Base-by-base conservation (phyloP, 2,797 vertebrate genomes). In the Peromyscus melanophrys region DNA sequence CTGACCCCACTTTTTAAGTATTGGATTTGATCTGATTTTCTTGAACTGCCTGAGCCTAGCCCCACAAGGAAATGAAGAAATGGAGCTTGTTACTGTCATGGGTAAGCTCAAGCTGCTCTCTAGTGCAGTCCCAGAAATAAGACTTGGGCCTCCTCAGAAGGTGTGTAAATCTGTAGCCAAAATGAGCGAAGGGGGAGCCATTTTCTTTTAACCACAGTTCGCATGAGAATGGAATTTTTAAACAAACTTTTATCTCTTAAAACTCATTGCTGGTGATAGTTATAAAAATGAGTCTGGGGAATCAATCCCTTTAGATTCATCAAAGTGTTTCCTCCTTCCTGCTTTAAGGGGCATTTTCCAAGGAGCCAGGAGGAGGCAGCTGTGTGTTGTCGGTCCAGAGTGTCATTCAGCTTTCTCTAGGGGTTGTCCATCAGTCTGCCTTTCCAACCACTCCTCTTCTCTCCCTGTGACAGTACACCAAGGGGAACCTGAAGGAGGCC, bases 131-230 rank as follows among this genome's bases (percentile, higher is more conserved):
- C 73, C 69, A 87, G 91, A 97, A 97, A 95, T 96, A 94, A 97
- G 96, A 71, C 49, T 40, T 3, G 40, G 67, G 17, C 82, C 25
- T 75, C 34, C 65, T 96, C 92, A 85, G 95, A 96, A 96, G 40
- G 95, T 88, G 94, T 96, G 89, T 98, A 97, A 97, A 97, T 97
- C 96, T 97, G 82, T 43, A 55, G 86, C 91, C 95, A 95, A 94
- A 97, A 97, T 92, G 97, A 96, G 98, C 96, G 96, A 93, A 96
- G 96, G 95, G 98, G 97, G 96, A 97, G 94, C 94, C 96, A 81
- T 97, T 95, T 43, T 3, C 94, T 97, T 76, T 91, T 88, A 97
- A 97, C 96, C 97, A 96, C 97, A 97, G 94, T 95, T 95, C 95
- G 92, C 85, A 52, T 86, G 97, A 94, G 90, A 84, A 96, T 78